Conservation (phyloP, 2,888 invertebrate species). For the Heliconius ismenius region DNA sequence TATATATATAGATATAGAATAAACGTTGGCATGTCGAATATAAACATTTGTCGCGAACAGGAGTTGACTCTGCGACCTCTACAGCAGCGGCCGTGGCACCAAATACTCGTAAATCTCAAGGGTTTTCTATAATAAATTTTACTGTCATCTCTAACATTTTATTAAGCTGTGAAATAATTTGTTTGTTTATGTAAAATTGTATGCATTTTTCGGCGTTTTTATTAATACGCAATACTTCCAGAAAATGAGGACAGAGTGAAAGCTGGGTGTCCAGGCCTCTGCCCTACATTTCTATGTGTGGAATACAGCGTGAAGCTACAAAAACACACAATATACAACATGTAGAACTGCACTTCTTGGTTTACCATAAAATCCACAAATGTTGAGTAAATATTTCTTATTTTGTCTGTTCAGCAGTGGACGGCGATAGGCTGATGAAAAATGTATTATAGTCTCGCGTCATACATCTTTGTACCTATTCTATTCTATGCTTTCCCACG, state of each 20-base stretch:
- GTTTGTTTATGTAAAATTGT: not conserved
- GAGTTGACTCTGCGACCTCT: constrained; percentile 16
- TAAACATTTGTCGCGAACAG: constrained; percentile 16
- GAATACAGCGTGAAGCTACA: too few species aligned
- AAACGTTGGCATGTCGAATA: not conserved
- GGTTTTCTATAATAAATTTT: constrained; percentile 15
- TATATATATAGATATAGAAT: too few species aligned
- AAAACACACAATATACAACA: not conserved
- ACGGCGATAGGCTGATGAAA: too few species aligned
- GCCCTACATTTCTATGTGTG: too few species aligned
- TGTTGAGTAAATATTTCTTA: not conserved
- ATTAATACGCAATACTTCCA: too few species aligned
- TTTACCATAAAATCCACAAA: not conserved
- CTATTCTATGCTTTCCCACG: not conserved
- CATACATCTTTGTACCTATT: not conserved
- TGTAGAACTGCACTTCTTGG: not conserved
- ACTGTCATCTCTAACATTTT: constrained; percentile 9
- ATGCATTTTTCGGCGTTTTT: not conserved
- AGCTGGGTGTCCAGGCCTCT: too few species aligned
- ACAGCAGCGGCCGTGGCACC: constrained; percentile 7
- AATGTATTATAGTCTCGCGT: not conserved
- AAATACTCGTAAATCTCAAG: constrained; percentile 14
- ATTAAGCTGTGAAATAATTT: constrained; percentile 8
- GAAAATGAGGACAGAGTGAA: too few species aligned
- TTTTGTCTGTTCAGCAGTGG: too few species aligned